A percentile compares a stretch with the other conserved stretches of the same genome.
These are phyloP conservation scores for Pseudolaguvia tuberculata DNA, from an alignment of 2,113 vertebrate genomes.

Conservation along the genomic window DNA sequence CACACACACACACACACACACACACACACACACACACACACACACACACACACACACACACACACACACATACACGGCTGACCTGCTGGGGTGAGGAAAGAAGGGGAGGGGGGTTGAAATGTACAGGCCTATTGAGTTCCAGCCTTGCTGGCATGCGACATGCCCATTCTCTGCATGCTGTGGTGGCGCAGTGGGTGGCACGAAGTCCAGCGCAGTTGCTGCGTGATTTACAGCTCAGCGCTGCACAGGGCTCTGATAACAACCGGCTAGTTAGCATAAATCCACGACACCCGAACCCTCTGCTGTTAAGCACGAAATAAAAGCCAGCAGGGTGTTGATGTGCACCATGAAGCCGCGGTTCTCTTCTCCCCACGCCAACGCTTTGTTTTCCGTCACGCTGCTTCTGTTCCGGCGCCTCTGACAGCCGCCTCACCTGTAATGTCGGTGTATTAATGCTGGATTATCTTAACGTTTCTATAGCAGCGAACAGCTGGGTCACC, in stretches of 20 bases:
- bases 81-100: slow-evolving; percentile 15
- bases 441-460: neutral
- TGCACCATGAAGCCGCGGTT: neutral
- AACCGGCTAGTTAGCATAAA: slow-evolving; percentile 62
- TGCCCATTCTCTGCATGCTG: slow-evolving; percentile 58
- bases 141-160: slow-evolving; percentile 64
- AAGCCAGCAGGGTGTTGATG: slow-evolving; percentile 10
- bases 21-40: no score
- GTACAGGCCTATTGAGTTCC: slow-evolving; percentile 63
- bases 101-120: neutral
- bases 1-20: no score
- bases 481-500: no score
- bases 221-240: slow-evolving; percentile 61
- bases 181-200: slow-evolving; percentile 69
- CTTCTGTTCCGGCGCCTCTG: neutral
- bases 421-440: neutral
- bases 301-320: slow-evolving; percentile 9
- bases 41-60: slow-evolving; percentile 12
- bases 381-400: neutral
- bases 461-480: neutral
- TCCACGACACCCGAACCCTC: slow-evolving; percentile 64
- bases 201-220: slow-evolving; percentile 64
- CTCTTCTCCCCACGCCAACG: neutral
- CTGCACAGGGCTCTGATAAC: slow-evolving; percentile 69
- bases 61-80: slow-evolving; percentile 37